phyloP scores from a whole-genome alignment of 2,797 vertebrate genomes.

The Syndactyla subalaris region DNA sequence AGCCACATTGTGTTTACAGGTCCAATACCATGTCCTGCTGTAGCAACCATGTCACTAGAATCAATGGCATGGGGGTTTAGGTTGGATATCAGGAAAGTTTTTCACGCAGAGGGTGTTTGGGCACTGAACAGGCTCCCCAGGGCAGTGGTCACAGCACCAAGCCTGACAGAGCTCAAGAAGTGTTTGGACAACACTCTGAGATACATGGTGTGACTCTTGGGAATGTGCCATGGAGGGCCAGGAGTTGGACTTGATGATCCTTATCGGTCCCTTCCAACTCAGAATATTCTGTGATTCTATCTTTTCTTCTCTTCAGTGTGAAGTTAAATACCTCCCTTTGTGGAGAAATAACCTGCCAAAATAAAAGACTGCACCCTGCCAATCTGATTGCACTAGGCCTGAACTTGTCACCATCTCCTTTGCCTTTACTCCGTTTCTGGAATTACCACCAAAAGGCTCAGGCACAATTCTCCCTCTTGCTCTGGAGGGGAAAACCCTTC shows the following conservation, averaged over 20 bases:
- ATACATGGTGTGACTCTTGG: not conserved
- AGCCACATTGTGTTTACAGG: not conserved
- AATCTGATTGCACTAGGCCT: not conserved
- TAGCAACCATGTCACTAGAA: not conserved
- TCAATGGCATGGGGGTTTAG: not conserved
- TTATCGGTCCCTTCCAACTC: not conserved
- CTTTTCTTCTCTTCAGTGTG: not conserved
- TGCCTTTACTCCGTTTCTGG: not conserved
- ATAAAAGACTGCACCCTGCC: not conserved
- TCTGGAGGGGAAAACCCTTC: not conserved
- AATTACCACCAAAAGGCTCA: not conserved
- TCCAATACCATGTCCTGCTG: not conserved
- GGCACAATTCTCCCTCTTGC: not conserved
- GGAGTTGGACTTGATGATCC: not conserved
- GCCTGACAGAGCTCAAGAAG: accelerated
- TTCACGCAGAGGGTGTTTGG: not conserved
- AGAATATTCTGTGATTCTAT: not conserved
- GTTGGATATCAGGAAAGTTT: accelerated
- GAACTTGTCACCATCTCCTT: not conserved
- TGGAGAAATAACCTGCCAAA: not conserved
- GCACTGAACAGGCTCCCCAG: not conserved
- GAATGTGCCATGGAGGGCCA: not conserved
- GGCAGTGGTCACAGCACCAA: not conserved
- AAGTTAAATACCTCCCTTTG: not conserved
- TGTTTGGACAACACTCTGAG: not conserved